Percentiles rank a stretch among this genome's conserved stretches.
These are phyloP conservation scores for Calyptomena viridis DNA, from an alignment of 2,113 vertebrate species.

Conservation along the genomic window DNA sequence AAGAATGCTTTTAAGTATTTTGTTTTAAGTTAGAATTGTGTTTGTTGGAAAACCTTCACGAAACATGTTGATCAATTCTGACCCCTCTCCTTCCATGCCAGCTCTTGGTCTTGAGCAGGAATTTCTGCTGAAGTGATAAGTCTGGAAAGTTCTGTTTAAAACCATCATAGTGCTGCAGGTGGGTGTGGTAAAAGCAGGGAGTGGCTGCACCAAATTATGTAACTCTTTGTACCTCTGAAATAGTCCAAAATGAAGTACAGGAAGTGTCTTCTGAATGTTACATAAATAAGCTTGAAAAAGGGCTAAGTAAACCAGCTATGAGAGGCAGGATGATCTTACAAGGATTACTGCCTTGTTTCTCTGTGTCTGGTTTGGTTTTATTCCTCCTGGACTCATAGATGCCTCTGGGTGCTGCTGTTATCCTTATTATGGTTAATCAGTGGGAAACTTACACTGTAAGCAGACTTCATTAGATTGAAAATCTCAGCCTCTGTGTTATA, in stretches of 20 bases:
- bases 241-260: neutral
- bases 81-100: rapidly evolving
- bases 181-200: neutral
- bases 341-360: neutral
- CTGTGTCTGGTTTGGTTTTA: neutral
- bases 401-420: neutral
- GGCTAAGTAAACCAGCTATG: rapidly evolving
- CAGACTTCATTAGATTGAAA: neutral
- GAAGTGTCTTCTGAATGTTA: neutral
- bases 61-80: neutral
- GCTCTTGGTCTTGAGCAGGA: neutral
- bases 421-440: neutral
- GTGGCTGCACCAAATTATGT: rapidly evolving
- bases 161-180: neutral
- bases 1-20: neutral
- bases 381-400: neutral
- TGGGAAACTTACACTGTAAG: neutral
- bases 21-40: neutral
- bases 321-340: neutral
- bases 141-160: neutral
- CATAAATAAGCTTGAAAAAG: neutral
- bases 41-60: neutral
- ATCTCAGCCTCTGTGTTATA: neutral
- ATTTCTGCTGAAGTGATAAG: neutral
- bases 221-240: neutral